These are phyloP conservation scores for Platichthys stellatus DNA, from an alignment of 2,113 vertebrate species.

Conservation along the genomic window DNA sequence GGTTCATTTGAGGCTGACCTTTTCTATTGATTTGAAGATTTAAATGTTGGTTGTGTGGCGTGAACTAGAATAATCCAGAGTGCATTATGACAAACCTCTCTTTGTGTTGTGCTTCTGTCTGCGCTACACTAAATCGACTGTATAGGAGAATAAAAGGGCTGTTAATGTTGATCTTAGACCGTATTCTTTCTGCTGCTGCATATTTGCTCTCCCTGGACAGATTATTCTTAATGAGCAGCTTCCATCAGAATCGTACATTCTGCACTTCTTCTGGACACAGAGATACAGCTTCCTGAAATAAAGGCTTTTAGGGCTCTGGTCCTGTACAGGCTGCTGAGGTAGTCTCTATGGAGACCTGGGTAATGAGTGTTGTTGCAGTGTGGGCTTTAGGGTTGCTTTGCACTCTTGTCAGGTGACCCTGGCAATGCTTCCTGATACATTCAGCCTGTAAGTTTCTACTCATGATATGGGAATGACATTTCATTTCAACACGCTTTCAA, in stretches of 20 bases:
- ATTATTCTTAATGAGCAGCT: conserved; percentile 42
- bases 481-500: not conserved
- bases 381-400: conserved; percentile 60
- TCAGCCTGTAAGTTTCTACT: not conserved
- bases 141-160: conserved; percentile 31
- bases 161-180: conserved; percentile 21
- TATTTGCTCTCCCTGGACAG: conserved; percentile 36
- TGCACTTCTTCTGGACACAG: conserved; percentile 46
- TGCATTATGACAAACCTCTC: conserved; percentile 16
- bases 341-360: conserved; percentile 84
- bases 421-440: conserved; percentile 56
- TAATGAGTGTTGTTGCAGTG: conserved; percentile 77
- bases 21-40: conserved; percentile 50
- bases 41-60: conserved; percentile 30
- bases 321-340: conserved; percentile 70
- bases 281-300: conserved; percentile 61
- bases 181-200: conserved; percentile 24
- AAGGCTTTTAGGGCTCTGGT: conserved; percentile 74
- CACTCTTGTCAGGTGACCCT: conserved; percentile 73
- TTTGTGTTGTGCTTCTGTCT: conserved; percentile 14
- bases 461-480: not conserved
- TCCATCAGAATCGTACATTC: conserved; percentile 32
- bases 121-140: not conserved
- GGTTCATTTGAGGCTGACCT: conserved; percentile 40
- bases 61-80: conserved; percentile 22